Evolutionary conservation across 2,113 vertebrate species (phyloP).

Genomic region (Lycocorax pyrrhopterus): DNA sequence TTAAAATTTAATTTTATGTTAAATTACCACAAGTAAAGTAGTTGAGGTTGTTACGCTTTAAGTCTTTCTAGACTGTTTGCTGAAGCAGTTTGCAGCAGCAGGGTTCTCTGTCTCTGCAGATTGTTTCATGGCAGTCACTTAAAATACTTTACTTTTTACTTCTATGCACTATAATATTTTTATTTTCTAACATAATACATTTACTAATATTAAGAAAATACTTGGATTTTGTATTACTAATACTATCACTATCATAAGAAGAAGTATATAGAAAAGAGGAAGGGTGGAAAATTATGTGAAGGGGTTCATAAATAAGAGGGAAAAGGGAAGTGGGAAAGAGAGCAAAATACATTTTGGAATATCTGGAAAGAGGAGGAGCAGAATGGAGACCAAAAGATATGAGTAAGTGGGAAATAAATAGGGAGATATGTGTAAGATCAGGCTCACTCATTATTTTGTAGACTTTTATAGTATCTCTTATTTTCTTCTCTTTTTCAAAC

Average conservation of each 20-base stretch:
- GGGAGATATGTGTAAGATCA: background rate
- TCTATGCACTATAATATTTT: background rate
- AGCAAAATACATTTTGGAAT: background rate
- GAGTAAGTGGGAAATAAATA: slow-evolving; percentile 13
- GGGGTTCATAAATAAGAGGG: background rate
- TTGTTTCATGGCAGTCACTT: background rate
- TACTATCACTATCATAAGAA: background rate
- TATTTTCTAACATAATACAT: background rate
- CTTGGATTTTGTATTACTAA: background rate
- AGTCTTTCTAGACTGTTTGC: slow-evolving; percentile 1
- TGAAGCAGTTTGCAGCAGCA: background rate
- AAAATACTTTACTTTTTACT: background rate
- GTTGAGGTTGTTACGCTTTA: background rate
- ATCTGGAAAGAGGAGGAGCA: slow-evolving; percentile 6
- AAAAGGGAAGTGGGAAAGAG: background rate
- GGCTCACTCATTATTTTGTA: slow-evolving; percentile 38
- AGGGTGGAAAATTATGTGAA: background rate
- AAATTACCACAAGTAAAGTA: slow-evolving; percentile 1
- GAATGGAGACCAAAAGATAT: background rate
- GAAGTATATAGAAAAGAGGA: background rate
- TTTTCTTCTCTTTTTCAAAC: slow-evolving; percentile 20
- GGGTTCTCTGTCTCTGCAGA: background rate
- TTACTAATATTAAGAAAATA: background rate
- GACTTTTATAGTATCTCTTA: slow-evolving; percentile 7
- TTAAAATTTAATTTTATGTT: slow-evolving; percentile 34